Base-by-base conservation (phyloP, 2,888 invertebrate genomes). In the Melinaea marsaeus region DNA sequence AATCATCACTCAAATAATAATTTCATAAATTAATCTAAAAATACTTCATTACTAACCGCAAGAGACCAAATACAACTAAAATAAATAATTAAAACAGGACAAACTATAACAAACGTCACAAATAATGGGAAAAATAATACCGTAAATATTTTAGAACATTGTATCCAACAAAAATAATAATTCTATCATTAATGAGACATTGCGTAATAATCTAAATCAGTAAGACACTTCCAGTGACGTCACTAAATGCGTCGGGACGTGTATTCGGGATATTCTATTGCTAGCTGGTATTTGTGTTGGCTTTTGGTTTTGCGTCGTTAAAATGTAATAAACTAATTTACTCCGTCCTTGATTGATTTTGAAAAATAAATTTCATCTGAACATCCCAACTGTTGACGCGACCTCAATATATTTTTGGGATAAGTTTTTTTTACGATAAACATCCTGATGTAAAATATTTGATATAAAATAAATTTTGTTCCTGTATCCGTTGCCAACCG, bases 141-240 rank as follows among this genome's bases (percentile, higher is more conserved):
- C 9, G 51, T 51, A 32, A 51, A 51, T 51, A 51, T 51, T 51
- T 51, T 7, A 32, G 32, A 51, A 51, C 32, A 64, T 48, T 47
- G 32, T 11, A 64, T 42, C 32, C 6, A 60, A 60, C 60, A 64
- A 61, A 67, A 65, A 65, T 61, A 37, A 58, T 63, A 57, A 71
- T 64, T 54, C 54, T 64, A 57, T 67, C 66, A 63, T 54, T 65
- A 65, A 55, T 54, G 62, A 67, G 67, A 64, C 60, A 69, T 69
- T 69, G 69, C 69, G 69, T 64, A 64, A 67, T 65, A 60, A 46
- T 64, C 70, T 58, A 70, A 67, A 64, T 63, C 66, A 70, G 64
- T 22, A 62, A 61, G 63, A 70, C 67, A 70, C 70, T 70, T 70
- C 70, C 69, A 69, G 70, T 33, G 35, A 64, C 69, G 69, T 70